These are phyloP conservation scores for Siniperca obscura DNA, from an alignment of 2,797 vertebrate species.

Conservation along the genomic window DNA sequence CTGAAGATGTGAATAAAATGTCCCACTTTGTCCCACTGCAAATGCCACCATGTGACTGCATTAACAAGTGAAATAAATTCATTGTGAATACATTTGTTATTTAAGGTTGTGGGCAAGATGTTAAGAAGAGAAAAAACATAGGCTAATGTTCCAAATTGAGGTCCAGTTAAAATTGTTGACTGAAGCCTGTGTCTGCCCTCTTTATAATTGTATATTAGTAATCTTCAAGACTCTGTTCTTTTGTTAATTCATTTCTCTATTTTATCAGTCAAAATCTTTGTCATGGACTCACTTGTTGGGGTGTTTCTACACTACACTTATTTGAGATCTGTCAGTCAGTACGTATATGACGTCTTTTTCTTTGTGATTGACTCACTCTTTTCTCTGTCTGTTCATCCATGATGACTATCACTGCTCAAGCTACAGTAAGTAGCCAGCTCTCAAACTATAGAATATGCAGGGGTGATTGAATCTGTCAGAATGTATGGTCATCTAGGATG, in stretches of 20 bases:
- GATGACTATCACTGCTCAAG: conserved; percentile 18
- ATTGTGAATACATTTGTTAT: conserved; percentile 24
- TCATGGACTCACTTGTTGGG: background rate
- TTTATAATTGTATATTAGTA: background rate
- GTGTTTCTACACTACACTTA: background rate
- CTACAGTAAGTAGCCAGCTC: background rate
- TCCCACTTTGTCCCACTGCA: conserved; percentile 10
- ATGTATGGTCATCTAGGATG: conserved; percentile 24
- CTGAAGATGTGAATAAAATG: conserved; percentile 30
- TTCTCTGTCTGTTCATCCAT: conserved; percentile 22
- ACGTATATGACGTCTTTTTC: conserved; percentile 2
- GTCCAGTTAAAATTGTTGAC: conserved; percentile 6
- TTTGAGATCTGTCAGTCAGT: background rate
- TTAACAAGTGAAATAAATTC: conserved; percentile 16
- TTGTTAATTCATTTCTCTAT: background rate
- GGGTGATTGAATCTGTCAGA: conserved; percentile 34
- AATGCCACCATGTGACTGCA: conserved; percentile 19
- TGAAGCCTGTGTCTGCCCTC: background rate
- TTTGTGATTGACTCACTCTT: conserved; percentile 18
- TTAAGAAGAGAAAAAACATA: conserved; percentile 8
- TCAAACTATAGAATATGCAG: background rate
- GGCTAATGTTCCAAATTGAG: conserved; percentile 1
- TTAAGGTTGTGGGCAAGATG: conserved; percentile 8
- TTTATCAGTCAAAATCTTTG: conserved; percentile 11
- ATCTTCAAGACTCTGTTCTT: background rate